Base-by-base conservation (phyloP, 2,113 vertebrate species). In the Fulica atra region DNA sequence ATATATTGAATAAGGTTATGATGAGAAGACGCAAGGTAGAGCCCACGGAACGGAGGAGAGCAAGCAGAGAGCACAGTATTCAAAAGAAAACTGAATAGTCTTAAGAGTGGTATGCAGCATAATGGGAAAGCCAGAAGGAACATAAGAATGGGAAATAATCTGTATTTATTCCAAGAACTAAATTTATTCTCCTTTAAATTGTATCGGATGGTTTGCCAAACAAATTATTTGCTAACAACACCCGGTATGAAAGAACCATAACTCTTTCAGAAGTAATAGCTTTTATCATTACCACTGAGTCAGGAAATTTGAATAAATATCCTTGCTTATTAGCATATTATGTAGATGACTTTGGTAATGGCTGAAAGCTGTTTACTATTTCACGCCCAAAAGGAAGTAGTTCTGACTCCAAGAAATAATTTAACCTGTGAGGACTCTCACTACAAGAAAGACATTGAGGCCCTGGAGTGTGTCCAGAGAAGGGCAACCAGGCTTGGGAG, bases 291-390 rank as follows among this genome's bases (percentile, higher is more conserved):
- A 61, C 79, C 35, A 64, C 26, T 77, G 59, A 76, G 86, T 86
- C n/a, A 40, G 74, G 57, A 94, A 93, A 93, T 77, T 65, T 28
- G 59, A 86, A 77, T 89, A 65, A 92, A 82, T 89, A 76, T 76
- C 29, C 88, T 79, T 84, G 19, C 31, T 60, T 92, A 89, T 79
- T 95, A 92, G 50, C 57, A 57, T 93, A 72, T 82, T 92, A 72
- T 70, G 74, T 64, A 78, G 81, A 89, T 93, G 53, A 68, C n/a
- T 81, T 71, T 82, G 65, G 85, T 70, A 74, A 61, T 73, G 31
- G 50, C 59, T 93, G 54, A 81, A 87, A 85, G 61, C 74, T 92
- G 14, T 91, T 94, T 69, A 61, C 40, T 80, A 4, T 83, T 88
- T 91, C 74, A 48, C 71, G 61, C 18, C 59, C 26, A 10, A 48